Conservation (phyloP, 2,113 vertebrate genomes). For the Osmerus mordax region DNA sequence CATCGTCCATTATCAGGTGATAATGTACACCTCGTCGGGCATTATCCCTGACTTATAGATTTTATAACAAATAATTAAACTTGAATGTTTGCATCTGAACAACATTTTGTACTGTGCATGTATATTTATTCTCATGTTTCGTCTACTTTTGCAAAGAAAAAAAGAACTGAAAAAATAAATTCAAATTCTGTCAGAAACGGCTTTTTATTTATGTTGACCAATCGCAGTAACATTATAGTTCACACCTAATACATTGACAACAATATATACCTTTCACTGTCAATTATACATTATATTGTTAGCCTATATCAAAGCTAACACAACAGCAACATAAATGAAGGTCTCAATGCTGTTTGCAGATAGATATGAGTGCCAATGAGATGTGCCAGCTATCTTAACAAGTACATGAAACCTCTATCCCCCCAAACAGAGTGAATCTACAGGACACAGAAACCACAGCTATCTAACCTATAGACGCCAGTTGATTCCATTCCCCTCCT, state of each 20-base stretch:
- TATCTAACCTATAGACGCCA: no score
- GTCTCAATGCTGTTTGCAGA: background rate
- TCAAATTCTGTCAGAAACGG: conserved; percentile 1
- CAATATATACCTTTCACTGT: no score
- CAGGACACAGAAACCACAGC: no score
- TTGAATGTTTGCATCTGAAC: conserved; percentile 66
- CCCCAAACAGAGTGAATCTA: no score
- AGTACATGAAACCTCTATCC: no score
- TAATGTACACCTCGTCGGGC: no score
- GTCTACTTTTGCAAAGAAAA: conserved; percentile 50
- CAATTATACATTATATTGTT: no score
- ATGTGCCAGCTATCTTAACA: no score
- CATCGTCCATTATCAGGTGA: no score
- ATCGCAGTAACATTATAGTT: background rate
- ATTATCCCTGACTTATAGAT: conserved; percentile 17
- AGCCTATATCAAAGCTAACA: background rate
- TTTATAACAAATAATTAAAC: conserved; percentile 51
- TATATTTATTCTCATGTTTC: conserved; percentile 69
- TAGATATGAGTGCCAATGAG: background rate
- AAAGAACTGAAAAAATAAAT: conserved; percentile 43
- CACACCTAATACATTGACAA: background rate
- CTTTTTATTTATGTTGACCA: background rate
- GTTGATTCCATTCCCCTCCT: no score
- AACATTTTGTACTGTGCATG: conserved; percentile 62
- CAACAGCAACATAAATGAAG: background rate